A percentile compares a stretch with the other conserved stretches of the same genome.
These are phyloP conservation scores for Erpornis zantholeuca DNA, from an alignment of 2,113 vertebrate species.

Conservation along the genomic window DNA sequence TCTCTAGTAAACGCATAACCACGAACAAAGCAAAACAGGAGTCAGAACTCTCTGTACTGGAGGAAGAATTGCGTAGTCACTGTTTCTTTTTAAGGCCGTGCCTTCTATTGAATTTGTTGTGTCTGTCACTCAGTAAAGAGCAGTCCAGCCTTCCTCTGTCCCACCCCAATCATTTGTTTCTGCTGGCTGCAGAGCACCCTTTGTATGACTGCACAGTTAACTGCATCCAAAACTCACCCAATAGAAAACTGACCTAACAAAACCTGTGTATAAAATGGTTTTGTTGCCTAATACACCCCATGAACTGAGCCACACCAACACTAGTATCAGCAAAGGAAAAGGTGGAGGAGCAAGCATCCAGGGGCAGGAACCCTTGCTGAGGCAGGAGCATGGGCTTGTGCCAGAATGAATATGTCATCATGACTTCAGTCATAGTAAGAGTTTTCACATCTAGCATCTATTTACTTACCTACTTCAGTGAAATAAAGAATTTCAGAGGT, in stretches of 20 bases:
- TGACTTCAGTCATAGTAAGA: neutral
- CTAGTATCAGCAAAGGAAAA: neutral
- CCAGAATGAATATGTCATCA: neutral
- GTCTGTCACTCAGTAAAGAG: neutral
- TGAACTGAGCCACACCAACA: neutral
- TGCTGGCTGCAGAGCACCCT: neutral
- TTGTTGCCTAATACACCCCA: neutral
- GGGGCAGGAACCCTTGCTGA: neutral
- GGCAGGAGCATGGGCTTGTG: neutral
- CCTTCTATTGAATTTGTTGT: neutral
- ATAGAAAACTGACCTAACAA: neutral
- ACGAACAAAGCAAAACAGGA: neutral
- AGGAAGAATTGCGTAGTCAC: neutral
- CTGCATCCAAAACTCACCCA: neutral
- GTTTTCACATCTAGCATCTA: neutral
- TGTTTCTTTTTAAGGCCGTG: neutral
- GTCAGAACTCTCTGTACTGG: neutral
- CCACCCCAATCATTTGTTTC: neutral
- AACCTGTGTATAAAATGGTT: neutral
- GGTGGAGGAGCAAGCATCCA: neutral
- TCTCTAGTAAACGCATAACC: neutral
- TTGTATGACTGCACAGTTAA: neutral
- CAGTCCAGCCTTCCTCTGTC: neutral
- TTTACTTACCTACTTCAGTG: constrained; percentile 6
- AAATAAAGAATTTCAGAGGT: constrained; percentile 30